Conservation (phyloP, 2,113 vertebrate genomes). For the Puntigrus tetrazona region DNA sequence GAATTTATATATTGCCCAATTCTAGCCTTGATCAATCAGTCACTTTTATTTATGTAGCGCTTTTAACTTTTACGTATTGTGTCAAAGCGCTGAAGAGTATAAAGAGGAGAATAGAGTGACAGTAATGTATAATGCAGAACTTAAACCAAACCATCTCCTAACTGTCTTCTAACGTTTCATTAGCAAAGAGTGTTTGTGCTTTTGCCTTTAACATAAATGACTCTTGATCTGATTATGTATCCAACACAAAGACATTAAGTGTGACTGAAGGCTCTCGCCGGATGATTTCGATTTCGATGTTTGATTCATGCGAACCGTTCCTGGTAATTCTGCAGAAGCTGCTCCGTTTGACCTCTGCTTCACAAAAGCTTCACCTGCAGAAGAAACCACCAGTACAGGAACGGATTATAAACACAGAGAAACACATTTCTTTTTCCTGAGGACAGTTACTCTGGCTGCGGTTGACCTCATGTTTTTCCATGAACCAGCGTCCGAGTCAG, state of each 20-base stretch:
- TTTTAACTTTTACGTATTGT: too few species aligned
- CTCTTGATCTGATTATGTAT: background rate
- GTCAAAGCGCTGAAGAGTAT: too few species aligned
- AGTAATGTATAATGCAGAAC: too few species aligned
- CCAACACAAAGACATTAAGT: background rate
- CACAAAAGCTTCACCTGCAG: background rate
- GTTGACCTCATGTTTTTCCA: background rate
- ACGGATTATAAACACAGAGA: background rate
- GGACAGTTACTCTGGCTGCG: background rate
- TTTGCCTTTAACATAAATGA: background rate
- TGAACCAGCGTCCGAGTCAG: background rate
- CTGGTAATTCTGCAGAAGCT: background rate
- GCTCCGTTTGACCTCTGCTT: background rate
- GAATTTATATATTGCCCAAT: too few species aligned
- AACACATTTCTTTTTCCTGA: background rate
- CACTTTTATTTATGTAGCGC: too few species aligned
- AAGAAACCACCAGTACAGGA: too few species aligned
- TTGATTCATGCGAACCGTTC: background rate
- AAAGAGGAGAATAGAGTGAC: too few species aligned
- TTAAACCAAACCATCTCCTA: background rate
- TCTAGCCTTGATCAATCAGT: too few species aligned
- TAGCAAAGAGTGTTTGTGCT: background rate
- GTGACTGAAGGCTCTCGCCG: background rate
- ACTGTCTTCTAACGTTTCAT: background rate
- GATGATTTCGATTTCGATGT: background rate